Conservation (phyloP, 1,140 invertebrate genomes). For the Octopus bimaculoides region DNA sequence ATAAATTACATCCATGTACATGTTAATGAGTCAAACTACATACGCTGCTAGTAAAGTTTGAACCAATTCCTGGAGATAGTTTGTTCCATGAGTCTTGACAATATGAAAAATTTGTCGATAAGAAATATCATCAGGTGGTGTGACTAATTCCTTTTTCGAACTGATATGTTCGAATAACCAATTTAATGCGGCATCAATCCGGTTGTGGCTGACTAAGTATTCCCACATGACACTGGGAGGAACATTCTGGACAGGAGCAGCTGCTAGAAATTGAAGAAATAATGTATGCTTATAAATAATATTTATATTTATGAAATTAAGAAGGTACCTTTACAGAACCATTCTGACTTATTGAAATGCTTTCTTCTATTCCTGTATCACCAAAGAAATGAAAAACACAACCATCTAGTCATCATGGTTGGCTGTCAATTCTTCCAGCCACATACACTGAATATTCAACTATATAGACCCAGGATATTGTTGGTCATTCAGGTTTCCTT, state of each 20-base stretch:
- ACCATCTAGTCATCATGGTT: too few relatives aligned
- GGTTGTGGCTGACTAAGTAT: slow-evolving; percentile 21
- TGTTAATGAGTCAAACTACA: neutral
- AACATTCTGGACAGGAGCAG: slow-evolving; percentile 18
- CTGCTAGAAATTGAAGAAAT: neutral
- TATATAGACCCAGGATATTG: too few relatives aligned
- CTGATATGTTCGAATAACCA: neutral
- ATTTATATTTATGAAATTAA: too few relatives aligned
- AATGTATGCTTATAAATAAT: too few relatives aligned
- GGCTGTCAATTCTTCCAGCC: too few relatives aligned
- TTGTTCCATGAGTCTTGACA: neutral
- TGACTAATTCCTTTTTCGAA: neutral
- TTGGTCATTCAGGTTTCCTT: too few relatives aligned
- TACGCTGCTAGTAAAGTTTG: neutral
- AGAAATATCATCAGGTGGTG: neutral
- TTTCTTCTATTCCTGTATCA: too few relatives aligned
- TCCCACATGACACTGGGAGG: slow-evolving; percentile 19
- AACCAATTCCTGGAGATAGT: neutral
- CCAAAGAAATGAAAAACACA: too few relatives aligned
- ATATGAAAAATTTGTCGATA: neutral
- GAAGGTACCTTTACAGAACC: too few relatives aligned
- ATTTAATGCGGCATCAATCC: slow-evolving; percentile 1
- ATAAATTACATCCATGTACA: too few relatives aligned
- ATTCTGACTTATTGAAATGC: too few relatives aligned
- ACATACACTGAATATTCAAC: too few relatives aligned